Percentiles rank a stretch among this genome's conserved stretches.
These are phyloP conservation scores for Telmatochromis sp. DNA, from an alignment of 2,113 vertebrate species.

Conservation along the genomic window DNA sequence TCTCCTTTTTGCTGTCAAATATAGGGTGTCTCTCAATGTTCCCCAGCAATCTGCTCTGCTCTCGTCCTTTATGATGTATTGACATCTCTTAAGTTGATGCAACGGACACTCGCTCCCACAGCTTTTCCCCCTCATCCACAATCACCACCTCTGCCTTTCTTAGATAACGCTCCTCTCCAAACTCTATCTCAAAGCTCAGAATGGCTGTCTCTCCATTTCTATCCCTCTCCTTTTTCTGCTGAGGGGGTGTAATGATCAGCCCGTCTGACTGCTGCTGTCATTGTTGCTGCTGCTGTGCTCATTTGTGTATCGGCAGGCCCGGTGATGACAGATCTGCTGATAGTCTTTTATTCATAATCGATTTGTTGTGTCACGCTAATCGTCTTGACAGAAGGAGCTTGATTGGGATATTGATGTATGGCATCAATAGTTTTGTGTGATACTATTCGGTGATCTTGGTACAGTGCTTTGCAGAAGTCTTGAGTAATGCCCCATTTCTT, in stretches of 20 bases:
- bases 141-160: background rate
- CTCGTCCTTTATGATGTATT: background rate
- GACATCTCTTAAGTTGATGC: background rate
- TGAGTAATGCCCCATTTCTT: background rate
- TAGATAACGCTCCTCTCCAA: background rate
- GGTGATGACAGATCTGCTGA: constrained; percentile 25
- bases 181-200: background rate
- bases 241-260: background rate
- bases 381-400: background rate
- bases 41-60: background rate
- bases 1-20: background rate
- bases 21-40: background rate
- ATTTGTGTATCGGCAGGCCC: constrained; percentile 3
- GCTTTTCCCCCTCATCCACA: background rate
- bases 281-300: background rate
- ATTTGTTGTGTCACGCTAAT: constrained; percentile 35
- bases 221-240: background rate
- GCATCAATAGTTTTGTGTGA: background rate
- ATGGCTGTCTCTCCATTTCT: background rate
- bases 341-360: constrained; percentile 30
- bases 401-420: background rate
- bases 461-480: background rate
- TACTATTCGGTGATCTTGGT: background rate
- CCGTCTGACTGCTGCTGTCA: background rate
- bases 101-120: background rate